phyloP scores from a whole-genome alignment of 2,113 vertebrate genomes.

The Anhinga rufa region DNA sequence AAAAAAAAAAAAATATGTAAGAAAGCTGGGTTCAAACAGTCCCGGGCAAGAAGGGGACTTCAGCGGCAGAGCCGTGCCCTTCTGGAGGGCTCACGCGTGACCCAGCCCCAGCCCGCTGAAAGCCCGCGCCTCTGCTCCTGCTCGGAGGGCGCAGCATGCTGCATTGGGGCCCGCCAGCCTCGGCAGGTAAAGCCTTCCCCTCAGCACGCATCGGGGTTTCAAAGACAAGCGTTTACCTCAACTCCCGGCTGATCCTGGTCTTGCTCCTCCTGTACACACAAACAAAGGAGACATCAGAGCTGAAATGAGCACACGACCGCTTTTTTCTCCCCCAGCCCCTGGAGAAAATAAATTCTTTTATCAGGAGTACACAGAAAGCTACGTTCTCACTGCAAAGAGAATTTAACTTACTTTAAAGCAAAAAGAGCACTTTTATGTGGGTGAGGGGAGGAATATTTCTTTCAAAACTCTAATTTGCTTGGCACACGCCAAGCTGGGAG shows the following conservation, averaged over 20 bases:
- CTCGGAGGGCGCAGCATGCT: not conserved
- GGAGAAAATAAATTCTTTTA: not conserved
- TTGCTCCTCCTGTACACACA: constrained; percentile 80
- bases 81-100: not conserved
- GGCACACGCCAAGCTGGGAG: not conserved
- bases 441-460: not conserved
- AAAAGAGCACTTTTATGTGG: not conserved
- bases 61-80: not conserved
- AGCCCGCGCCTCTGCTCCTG: not conserved
- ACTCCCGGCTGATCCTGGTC: constrained; percentile 85
- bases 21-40: not conserved
- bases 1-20: no score
- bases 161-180: not conserved
- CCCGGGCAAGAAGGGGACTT: rapidly evolving
- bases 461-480: not conserved
- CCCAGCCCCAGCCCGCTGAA: not conserved
- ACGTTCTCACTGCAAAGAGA: not conserved
- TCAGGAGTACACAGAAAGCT: not conserved
- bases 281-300: not conserved
- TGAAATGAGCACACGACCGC: not conserved
- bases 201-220: rapidly evolving
- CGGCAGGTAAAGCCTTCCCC: not conserved
- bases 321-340: not conserved
- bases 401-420: not conserved
- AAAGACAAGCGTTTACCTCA: constrained; percentile 74